phyloP scores from a whole-genome alignment of 1,140 invertebrate genomes.

The Leptopilina clavipes region DNA sequence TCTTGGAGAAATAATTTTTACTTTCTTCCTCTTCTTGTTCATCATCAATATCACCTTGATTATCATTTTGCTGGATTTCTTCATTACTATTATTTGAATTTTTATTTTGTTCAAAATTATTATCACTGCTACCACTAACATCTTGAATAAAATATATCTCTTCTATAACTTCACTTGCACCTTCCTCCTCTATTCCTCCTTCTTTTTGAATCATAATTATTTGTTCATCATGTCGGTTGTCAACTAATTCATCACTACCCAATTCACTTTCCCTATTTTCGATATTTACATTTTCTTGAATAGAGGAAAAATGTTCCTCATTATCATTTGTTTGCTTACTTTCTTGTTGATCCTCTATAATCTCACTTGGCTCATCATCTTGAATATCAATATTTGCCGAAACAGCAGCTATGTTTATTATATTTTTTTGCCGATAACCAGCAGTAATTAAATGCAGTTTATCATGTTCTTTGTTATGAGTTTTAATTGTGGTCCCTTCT shows the following conservation, averaged over 20 bases:
- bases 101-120: not conserved
- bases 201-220: not conserved
- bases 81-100: not conserved
- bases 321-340: not conserved
- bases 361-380: not conserved
- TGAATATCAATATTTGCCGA: constrained; percentile 28
- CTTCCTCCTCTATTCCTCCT: not conserved
- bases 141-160: constrained; percentile 27
- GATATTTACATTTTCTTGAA: constrained; percentile 3
- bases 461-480: not conserved
- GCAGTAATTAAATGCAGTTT: not conserved
- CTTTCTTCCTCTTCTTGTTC: not conserved
- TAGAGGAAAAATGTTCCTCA: not conserved
- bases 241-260: not conserved
- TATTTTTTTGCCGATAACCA: not conserved
- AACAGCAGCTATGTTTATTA: not conserved
- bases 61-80: not conserved
- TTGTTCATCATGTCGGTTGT: not conserved
- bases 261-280: not conserved
- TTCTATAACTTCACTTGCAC: constrained; percentile 13
- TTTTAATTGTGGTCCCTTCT: constrained; percentile 11
- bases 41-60: not conserved
- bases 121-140: not conserved
- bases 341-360: not conserved
- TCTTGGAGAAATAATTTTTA: too few species aligned